Base-by-base conservation (phyloP, 1,140 invertebrate species). In the Choristoneura fumiferana region DNA sequence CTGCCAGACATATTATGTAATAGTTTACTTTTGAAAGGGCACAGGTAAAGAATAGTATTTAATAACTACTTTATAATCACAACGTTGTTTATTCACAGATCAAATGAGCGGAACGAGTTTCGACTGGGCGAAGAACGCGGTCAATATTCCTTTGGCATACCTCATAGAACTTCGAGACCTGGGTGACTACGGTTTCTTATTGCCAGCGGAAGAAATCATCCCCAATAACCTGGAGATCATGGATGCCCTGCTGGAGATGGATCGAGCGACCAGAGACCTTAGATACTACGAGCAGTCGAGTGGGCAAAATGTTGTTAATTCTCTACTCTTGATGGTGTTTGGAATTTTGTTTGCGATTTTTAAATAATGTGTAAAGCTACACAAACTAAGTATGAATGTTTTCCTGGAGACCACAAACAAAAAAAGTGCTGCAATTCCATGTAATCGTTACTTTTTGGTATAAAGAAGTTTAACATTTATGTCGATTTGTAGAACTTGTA, bases 161-260 rank as follows among this genome's bases (percentile, higher is more conserved):
- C 92, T 94, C 0, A 90, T 92, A 12, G 92, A 93, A 70, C 81
- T 95, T 10, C 84, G 95, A 8, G 96, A 97, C 73, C 91, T 86
- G 18, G 95, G 95, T 17, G 69, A 84, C 56, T 91, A 93, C 62
- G 95, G 95, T 0, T 97, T 97, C 73, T 17, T 95, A 0, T 85
- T 97, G 22, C 95, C 96, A 0, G 88, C 94, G 5, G 83, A 91
- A 39, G 92, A 95, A 76, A 97, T 97, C 58, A 86, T 93, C 12
- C 93, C 94, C 0, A 95, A 93, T 18, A 92, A 89, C 17, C 73
- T 92, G 58, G 95, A 96, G 90, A 93, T 93, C 9, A 78, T 94
- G 36, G 93, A 94, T 60, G 92, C 91, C 0, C 67, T 94, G 13
- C 58, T 94, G 0, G 83, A 84, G 60, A 87, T 87, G 77, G 81